Evolutionary conservation across 53 echinoderm and acorn worm species (phyloP), one percentile per base, ranked within the genome.

Genomic region (Henricia sp.): DNA sequence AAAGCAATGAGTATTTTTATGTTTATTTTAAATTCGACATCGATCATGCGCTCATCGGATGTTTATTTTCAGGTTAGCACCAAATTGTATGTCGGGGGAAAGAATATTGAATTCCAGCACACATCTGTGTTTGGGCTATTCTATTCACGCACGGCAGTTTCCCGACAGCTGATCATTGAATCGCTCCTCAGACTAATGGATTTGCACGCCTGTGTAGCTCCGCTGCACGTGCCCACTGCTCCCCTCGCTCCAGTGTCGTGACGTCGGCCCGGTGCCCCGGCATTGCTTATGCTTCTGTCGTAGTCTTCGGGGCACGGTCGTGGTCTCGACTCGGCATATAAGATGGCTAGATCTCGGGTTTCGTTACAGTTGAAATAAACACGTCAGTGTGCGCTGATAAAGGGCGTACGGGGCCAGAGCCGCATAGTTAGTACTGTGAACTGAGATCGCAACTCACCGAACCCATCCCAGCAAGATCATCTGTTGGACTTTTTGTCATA

Each of bases 341-440:
- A 76, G 76, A 41, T 76, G 76, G 76, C 24, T 41, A 3, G 21
- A 14, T 55, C 76, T 76, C 76, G 57, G 76, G 30, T 76, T 76
- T 16, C 76, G 59, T 8, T 10, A 29, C 76, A 76, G 21, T 58
- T 73, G 73, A 53, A 73, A 53, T 54, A 73, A 73, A 42, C 54
- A 53, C 53, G 54, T 52, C 38, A 10, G 73, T 33, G 54, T 27
- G 33, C 35, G 34, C 25, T 56, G 56, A 23, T 21, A 28, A 21
- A 12, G 3, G 62, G 13, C 10, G 62, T 8, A 34, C 33, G 0
- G 9, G 54, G 73, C 36, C 30, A 71, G 29, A 52, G 27, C 27
- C 50, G 25, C 37, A 54, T 73, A 52, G n/a, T n/a, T n/a, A n/a
- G n/a, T n/a, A n/a, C n/a, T n/a, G 19, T 17, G 23, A 30, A 52